Percentiles rank a stretch among this genome's conserved stretches.
These are phyloP conservation scores for Naja naja DNA, from an alignment of 2,113 vertebrate species.

Conservation along the genomic window DNA sequence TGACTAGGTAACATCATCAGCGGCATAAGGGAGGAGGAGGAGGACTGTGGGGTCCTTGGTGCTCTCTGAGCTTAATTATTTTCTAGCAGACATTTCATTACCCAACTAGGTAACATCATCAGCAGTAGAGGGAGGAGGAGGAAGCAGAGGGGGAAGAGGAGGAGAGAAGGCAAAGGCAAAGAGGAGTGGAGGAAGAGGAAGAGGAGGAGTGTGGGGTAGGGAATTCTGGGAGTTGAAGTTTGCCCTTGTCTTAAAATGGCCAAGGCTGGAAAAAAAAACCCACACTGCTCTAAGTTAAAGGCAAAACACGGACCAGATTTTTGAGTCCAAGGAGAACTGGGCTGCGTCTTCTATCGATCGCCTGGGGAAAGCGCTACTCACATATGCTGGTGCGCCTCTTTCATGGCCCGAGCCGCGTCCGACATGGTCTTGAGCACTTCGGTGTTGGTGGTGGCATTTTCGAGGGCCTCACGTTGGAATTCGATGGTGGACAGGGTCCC, in stretches of 20 bases:
- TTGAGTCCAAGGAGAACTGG: background rate
- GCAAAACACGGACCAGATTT: background rate
- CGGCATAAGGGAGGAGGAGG: too few relatives aligned
- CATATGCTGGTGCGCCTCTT: constrained; percentile 30
- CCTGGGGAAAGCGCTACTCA: background rate
- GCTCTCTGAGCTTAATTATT: too few relatives aligned
- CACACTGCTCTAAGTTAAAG: background rate
- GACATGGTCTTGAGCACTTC: constrained; percentile 35
- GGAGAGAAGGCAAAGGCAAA: rapidly evolving
- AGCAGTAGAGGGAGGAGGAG: too few relatives aligned
- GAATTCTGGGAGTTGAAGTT: background rate
- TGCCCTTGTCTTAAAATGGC: background rate
- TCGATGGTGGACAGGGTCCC: constrained; percentile 20
- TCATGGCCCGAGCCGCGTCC: constrained; percentile 15
- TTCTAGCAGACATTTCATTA: too few relatives aligned
- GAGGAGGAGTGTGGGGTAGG: background rate
- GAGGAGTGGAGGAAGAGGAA: too few relatives aligned
- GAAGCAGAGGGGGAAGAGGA: rapidly evolving
- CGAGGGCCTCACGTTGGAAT: constrained; percentile 16
- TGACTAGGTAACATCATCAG: too few relatives aligned
- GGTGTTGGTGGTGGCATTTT: constrained; percentile 26
- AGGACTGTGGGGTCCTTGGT: too few relatives aligned
- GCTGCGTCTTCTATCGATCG: background rate
- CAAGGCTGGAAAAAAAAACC: rapidly evolving
- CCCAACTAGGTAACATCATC: too few relatives aligned